phyloP scores from a whole-genome alignment of 2,113 vertebrate species.

The Mastomys natalensis region DNA sequence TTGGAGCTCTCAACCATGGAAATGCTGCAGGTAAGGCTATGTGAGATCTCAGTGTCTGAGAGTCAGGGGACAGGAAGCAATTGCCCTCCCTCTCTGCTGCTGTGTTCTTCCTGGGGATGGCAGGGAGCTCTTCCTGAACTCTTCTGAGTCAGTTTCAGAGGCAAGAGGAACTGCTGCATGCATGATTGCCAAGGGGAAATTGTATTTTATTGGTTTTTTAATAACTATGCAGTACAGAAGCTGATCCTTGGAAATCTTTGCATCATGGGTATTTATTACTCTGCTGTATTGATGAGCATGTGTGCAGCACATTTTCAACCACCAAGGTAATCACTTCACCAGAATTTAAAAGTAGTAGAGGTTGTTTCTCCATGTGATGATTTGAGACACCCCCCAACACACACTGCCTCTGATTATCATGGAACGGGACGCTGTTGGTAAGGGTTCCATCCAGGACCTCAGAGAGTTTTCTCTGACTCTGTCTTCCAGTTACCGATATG shows the following conservation, averaged over 20 bases:
- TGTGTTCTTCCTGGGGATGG: background rate
- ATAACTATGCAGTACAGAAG: background rate
- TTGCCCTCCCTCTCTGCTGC: background rate
- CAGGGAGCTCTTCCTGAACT: no score
- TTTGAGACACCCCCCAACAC: no score
- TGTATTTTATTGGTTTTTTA: background rate
- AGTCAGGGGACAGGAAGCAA: background rate
- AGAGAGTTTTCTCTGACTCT: background rate
- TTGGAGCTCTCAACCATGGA: background rate
- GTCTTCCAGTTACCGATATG: background rate
- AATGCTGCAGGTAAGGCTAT: slow-evolving; percentile 64
- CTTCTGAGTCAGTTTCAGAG: background rate
- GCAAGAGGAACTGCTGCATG: background rate
- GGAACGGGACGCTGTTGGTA: no score
- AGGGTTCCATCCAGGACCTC: background rate
- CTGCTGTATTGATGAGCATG: background rate
- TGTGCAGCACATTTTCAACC: background rate
- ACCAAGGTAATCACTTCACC: background rate
- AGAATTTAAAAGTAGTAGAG: background rate
- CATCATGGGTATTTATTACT: background rate
- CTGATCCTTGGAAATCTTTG: no score
- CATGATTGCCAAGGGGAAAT: background rate
- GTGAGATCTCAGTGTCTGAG: background rate
- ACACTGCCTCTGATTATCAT: background rate
- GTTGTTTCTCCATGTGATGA: background rate